Percentiles rank a stretch among this genome's conserved stretches.
These are phyloP conservation scores for Apteryx mantelli DNA, from an alignment of 2,113 vertebrate species.

Conservation along the genomic window DNA sequence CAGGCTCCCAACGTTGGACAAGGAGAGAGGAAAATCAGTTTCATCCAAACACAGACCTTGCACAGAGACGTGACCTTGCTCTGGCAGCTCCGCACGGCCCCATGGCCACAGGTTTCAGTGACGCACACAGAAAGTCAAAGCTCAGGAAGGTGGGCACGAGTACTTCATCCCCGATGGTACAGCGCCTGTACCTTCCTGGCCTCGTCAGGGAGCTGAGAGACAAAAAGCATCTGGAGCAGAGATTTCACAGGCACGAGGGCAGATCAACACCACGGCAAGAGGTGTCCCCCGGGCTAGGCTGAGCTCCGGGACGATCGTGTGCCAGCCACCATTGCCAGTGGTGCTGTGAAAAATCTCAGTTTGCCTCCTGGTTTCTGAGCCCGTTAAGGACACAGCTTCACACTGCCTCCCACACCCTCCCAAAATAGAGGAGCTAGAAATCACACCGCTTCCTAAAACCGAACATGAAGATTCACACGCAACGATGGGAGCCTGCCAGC, in stretches of 20 bases:
- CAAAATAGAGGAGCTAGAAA: neutral
- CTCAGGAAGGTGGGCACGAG: no score
- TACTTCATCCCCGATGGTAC: no score
- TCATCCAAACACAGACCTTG: no score
- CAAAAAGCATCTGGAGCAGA: neutral
- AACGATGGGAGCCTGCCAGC: neutral
- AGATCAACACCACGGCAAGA: neutral
- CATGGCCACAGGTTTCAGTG: no score
- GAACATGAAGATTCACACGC: neutral
- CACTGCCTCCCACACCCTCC: neutral
- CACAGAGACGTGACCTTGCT: no score
- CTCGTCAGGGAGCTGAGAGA: no score
- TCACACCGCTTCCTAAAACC: neutral
- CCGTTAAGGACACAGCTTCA: neutral
- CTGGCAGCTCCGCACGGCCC: no score
- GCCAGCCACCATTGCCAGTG: neutral
- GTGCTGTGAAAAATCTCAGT: neutral
- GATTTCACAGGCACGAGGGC: neutral
- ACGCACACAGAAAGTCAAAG: no score
- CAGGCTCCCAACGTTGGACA: no score
- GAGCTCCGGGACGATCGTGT: neutral
- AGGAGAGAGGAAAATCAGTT: no score
- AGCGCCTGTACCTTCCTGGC: no score
- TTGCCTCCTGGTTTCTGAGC: neutral
- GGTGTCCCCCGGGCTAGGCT: neutral